Percentiles rank a stretch among this genome's conserved stretches.
phyloP scores from a whole-genome alignment of 2,888 invertebrate genomes.

The Cecidostiba fungosa region DNA sequence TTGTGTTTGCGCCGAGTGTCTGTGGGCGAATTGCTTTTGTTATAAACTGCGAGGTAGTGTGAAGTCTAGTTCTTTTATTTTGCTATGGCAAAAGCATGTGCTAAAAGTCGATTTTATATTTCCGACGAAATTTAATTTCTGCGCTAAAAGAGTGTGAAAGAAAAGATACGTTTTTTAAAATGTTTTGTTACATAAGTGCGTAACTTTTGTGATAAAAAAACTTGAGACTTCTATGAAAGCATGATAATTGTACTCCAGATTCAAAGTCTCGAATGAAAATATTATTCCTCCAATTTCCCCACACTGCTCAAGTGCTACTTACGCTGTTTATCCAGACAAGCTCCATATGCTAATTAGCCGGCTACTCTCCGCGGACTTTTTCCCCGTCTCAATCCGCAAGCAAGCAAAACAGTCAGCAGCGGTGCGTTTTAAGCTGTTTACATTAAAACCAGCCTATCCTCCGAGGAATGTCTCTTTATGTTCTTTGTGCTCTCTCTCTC shows the following conservation, averaged over 20 bases:
- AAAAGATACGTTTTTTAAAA: background rate
- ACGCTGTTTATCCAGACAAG: background rate
- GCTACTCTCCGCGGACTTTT: background rate
- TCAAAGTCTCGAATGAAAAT: background rate
- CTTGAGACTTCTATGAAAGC: background rate
- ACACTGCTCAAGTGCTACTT: background rate
- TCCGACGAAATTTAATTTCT: background rate
- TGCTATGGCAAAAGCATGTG: background rate
- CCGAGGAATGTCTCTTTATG: background rate
- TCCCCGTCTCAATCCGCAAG: background rate
- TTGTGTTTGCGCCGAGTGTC: background rate
- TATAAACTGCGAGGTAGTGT: background rate
- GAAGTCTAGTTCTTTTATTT: background rate
- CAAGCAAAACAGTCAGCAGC: background rate
- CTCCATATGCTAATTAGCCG: constrained; percentile 10
- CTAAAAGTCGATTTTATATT: background rate
- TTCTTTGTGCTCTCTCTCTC: background rate
- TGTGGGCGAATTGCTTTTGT: too few relatives aligned
- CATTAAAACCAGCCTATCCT: background rate
- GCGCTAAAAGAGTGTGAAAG: background rate
- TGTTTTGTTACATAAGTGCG: too few relatives aligned
- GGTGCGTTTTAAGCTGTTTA: background rate
- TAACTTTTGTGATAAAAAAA: too few relatives aligned
- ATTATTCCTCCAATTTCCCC: background rate
- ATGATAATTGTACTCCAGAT: background rate